These are phyloP conservation scores for Trididemnum clinides DNA, from an alignment of 23 tunicate species.

Conservation along the genomic window DNA sequence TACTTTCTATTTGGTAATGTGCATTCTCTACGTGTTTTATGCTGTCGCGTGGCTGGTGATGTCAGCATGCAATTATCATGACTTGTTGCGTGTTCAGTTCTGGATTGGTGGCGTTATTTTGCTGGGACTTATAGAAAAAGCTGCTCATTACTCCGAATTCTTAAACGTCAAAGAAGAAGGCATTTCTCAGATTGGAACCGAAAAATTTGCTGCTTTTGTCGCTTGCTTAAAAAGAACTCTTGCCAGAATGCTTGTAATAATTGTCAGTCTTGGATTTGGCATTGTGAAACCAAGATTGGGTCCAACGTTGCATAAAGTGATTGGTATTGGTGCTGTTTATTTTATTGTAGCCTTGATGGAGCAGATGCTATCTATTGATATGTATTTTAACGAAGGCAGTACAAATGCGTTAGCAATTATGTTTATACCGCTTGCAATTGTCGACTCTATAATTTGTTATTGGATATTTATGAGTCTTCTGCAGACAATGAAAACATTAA, in stretches of 20 bases:
- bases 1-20: constrained; percentile 89
- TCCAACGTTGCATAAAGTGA: constrained; percentile 91
- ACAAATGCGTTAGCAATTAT: constrained; percentile 37
- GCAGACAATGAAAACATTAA: constrained; percentile 95
- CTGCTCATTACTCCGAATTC: constrained; percentile 90
- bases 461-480: constrained; percentile 94
- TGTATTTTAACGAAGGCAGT: constrained; percentile 53
- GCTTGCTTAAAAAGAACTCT: constrained; percentile 78
- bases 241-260: constrained; percentile 94
- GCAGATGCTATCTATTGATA: constrained; percentile 71
- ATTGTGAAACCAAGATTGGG: constrained; percentile 98
- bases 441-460: constrained; percentile 97
- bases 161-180: constrained; percentile 73
- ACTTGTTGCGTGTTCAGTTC: constrained; percentile 91
- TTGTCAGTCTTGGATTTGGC: constrained; percentile 98
- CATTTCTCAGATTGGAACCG: constrained; percentile 74
- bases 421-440: constrained; percentile 81
- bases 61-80: constrained; percentile 89
- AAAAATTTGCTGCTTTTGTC: constrained; percentile 89
- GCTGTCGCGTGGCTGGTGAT: constrained; percentile 85
- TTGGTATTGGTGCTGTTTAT: constrained; percentile 90
- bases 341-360: constrained; percentile 89
- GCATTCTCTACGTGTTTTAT: constrained; percentile 80
- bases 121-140: constrained; percentile 96
- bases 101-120: constrained; percentile 99